Base-by-base conservation (phyloP, 2,888 invertebrate species). In the Sesamia inferens region DNA sequence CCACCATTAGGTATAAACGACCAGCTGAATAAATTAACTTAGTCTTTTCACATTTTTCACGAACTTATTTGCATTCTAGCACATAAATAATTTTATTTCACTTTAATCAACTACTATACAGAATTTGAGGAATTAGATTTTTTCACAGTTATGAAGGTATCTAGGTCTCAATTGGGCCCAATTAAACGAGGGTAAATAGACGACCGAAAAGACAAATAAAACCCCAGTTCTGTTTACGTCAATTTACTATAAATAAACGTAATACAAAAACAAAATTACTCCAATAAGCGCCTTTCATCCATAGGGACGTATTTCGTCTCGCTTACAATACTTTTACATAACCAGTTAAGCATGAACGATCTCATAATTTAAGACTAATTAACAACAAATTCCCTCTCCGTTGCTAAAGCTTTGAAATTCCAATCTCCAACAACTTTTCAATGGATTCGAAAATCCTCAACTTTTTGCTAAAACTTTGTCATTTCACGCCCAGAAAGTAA, bases 401-500 rank as follows among this genome's bases (percentile, higher is more conserved):
- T 70, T 72, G 68, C 68, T 65, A 70, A 79, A 76, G 77, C 82
- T 71, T 73, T 63, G 61, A 78, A 78, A 84, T 86, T 85, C 80
- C 84, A 84, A 84, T 84, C 84, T 79, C 66, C 69, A n/a, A 63
- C 48, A 86, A 85, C 59, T 86, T 85, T 81, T 76, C 82, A 86
- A 86, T 86, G 86, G 86, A 69, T 77, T 74, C 22, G 55, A 70
- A 78, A 84, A 85, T 86, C 69, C 59, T 44, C 57, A 85, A 86
- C 75, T 86, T 85, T 86, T 85, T 84, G 75, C 63, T 55, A 47
- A 76, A 85, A 85, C 86, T 86, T 85, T 80, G 82, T 82, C 82
- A 86, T 86, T 85, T 86, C 71, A 71, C 71, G 76, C 73, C 16
- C 51, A 73, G 69, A 72, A 77, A 74, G 71, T 84, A 85, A 86